phyloP scores from a whole-genome alignment of 2,888 invertebrate species.

The Criorhina ranunculi region DNA sequence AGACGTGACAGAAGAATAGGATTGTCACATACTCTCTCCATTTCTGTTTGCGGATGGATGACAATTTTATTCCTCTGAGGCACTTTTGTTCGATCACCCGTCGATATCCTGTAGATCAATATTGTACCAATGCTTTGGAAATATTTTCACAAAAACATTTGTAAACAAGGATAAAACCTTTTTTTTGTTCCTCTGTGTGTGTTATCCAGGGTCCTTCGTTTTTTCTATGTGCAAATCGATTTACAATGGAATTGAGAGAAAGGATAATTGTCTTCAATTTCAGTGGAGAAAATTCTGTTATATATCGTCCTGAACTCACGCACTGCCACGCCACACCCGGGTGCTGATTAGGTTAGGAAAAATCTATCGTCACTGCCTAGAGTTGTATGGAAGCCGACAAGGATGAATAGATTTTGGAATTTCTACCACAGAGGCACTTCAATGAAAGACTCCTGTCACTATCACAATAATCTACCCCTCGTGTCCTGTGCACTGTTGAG shows the following conservation, averaged over 20 bases:
- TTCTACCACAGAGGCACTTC: slow-evolving; percentile 69
- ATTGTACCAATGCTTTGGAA: slow-evolving; percentile 73
- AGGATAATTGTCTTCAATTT: slow-evolving; percentile 71
- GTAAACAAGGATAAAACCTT: slow-evolving; percentile 75
- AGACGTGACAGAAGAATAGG: slow-evolving; percentile 14
- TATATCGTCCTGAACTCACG: slow-evolving; percentile 43
- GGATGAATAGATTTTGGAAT: slow-evolving; percentile 47
- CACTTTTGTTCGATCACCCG: slow-evolving; percentile 62
- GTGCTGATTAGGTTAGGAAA: slow-evolving; percentile 73
- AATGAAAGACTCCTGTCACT: slow-evolving; percentile 56
- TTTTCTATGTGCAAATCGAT: slow-evolving; percentile 50
- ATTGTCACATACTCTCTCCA: slow-evolving; percentile 45
- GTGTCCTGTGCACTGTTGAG: slow-evolving; percentile 41
- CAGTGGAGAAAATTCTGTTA: slow-evolving; percentile 48
- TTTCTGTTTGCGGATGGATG: slow-evolving; percentile 47
- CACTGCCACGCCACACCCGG: slow-evolving; percentile 63
- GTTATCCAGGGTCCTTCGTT: slow-evolving; percentile 16
- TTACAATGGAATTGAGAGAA: slow-evolving; percentile 59
- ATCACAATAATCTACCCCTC: slow-evolving; percentile 52
- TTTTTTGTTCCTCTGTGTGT: slow-evolving; percentile 43
- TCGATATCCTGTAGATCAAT: slow-evolving; percentile 68
- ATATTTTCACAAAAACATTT: slow-evolving; percentile 76
- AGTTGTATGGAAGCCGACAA: slow-evolving; percentile 47
- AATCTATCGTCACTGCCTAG: slow-evolving; percentile 63
- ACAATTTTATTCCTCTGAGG: slow-evolving; percentile 62